Evolutionary conservation across 2,113 vertebrate species (phyloP), one percentile per base, ranked within the genome.

Genomic region (Potamarius usumacintae): DNA sequence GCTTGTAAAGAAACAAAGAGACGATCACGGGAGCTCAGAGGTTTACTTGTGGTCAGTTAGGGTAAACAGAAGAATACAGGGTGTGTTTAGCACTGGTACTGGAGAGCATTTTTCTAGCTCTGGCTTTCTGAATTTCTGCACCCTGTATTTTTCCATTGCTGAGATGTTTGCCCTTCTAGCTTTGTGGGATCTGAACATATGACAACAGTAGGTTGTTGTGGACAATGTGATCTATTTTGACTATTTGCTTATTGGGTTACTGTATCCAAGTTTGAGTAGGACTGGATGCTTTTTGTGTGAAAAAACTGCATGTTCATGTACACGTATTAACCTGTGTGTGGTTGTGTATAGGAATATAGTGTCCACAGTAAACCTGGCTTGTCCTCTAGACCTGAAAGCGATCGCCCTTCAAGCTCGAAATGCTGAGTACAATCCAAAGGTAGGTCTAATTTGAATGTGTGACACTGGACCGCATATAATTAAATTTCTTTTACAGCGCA

Each of bases 371-470:
- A 99, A 99, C 89, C 90, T 99, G 90, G 96, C 96, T 55, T 99
- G 98, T 94, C 97, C 96, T 50, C 92, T 99, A 91, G 96, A 99
- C 87, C 95, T 99, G 88, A 99, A 99, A 95, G 97, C 97, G 89
- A 99, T 99, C 86, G 98, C 97, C 62, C 95, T 98, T 82, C 97
- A 96, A 11, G 98, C 98, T 86, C 96, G 97, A 93, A 99, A 99
- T 84, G 97, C 98, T n/a, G 98, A 99, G 90, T 99, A 99, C 90
- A 99, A 99, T 93, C 98, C 98, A 48, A 99, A 99, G 97, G 98
- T 97, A 82, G 55, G 62, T 55, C 20, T 22, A 15, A 30, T 30
- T 58, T 6, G 25, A 53, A 53, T 77, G 10, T 42, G 72, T 67
- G 1, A n/a, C 12, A 9, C 60, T 77, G 7, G 3, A 25, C 48